phyloP scores from a whole-genome alignment of 2,113 vertebrate species.

The Archilochus colubris region DNA sequence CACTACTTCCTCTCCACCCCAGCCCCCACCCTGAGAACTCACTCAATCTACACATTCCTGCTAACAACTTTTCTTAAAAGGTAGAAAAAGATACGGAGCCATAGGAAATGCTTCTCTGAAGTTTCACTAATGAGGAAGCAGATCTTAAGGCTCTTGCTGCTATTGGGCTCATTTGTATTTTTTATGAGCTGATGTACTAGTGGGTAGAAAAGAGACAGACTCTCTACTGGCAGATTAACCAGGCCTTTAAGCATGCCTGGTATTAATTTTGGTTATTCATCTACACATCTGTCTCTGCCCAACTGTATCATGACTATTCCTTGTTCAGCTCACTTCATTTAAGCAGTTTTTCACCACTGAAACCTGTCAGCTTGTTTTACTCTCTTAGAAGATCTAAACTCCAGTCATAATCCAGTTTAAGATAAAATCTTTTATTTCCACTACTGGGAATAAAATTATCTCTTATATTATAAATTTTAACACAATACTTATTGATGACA shows the following conservation, averaged over 20 bases:
- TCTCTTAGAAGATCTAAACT: conserved; percentile 1
- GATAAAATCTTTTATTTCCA: neutral
- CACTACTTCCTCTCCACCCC: neutral
- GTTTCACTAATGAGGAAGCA: conserved; percentile 66
- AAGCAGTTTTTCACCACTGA: conserved; percentile 14
- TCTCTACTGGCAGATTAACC: conserved; percentile 69
- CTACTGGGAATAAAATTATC: neutral
- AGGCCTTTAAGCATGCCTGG: conserved; percentile 57
- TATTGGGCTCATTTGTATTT: conserved; percentile 69
- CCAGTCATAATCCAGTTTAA: neutral
- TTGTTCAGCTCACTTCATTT: conserved; percentile 45
- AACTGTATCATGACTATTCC: conserved; percentile 38
- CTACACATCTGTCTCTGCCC: conserved; percentile 64
- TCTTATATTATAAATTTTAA: neutral
- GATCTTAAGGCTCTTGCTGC: conserved; percentile 67
- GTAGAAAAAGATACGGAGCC: conserved; percentile 38
- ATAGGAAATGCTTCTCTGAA: conserved; percentile 61
- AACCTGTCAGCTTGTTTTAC: conserved; percentile 5
- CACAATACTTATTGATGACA: neutral
- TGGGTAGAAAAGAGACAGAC: conserved; percentile 70
- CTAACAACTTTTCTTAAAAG: conserved; percentile 25
- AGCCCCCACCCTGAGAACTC: neutral
- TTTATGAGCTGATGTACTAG: conserved; percentile 72
- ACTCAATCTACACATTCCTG: neutral
- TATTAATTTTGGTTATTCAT: conserved; percentile 67